Evolutionary conservation across 2,113 vertebrate genomes (phyloP).

Genomic region (Salvelinus namaycush): DNA sequence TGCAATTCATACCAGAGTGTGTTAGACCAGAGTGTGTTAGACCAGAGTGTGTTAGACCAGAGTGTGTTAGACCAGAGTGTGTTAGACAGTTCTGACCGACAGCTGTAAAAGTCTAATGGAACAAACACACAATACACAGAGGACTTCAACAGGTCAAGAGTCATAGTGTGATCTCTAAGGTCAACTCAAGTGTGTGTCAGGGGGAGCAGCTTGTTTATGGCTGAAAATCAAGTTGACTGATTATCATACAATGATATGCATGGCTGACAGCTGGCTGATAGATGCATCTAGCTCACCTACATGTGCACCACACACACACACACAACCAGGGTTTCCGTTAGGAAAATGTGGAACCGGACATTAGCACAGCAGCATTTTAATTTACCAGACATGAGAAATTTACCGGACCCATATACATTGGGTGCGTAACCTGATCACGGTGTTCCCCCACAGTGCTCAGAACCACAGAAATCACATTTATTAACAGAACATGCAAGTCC

Average conservation of each 20-base stretch:
- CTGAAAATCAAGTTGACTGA: background rate
- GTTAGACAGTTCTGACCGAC: slow-evolving; percentile 61
- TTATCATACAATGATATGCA: slow-evolving; percentile 4
- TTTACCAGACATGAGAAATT: too few relatives aligned
- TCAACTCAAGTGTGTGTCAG: slow-evolving; percentile 5
- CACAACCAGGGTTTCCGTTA: too few relatives aligned
- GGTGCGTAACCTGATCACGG: too few relatives aligned
- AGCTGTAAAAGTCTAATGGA: slow-evolving; percentile 32
- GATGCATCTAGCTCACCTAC: background rate
- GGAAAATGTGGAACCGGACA: too few relatives aligned
- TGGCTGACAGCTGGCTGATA: background rate
- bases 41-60: background rate
- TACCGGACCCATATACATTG: too few relatives aligned
- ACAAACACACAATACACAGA: slow-evolving; percentile 32
- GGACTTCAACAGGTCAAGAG: slow-evolving; percentile 52
- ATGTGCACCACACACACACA: background rate
- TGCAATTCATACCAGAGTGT: slow-evolving; percentile 9
- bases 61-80: slow-evolving; percentile 44
- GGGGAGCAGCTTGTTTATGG: slow-evolving; percentile 1
- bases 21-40: too few relatives aligned
- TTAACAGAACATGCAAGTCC: too few relatives aligned
- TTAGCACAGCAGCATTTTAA: too few relatives aligned
- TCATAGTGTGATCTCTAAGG: slow-evolving; percentile 36
- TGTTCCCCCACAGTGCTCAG: too few relatives aligned
- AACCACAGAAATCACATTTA: too few relatives aligned